Evolutionary conservation across 35 echinoderm and acorn worm species (phyloP).

Genomic region (Acanthaster planci): DNA sequence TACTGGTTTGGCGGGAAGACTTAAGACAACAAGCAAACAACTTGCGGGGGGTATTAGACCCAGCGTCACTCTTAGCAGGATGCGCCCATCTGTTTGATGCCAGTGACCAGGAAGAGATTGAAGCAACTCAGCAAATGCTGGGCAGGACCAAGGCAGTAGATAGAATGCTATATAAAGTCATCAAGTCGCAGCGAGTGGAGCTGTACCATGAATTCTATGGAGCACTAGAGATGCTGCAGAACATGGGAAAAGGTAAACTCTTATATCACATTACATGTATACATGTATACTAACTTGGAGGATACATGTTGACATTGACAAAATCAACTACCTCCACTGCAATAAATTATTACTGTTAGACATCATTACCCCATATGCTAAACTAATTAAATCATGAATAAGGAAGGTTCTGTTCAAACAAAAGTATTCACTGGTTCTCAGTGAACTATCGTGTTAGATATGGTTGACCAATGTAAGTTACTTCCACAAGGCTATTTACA

Average conservation of each 20-base stretch:
- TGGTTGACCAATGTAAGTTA: too few species aligned
- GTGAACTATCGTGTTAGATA: too few species aligned
- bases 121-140: neutral
- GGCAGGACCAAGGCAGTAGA: conserved; percentile 18
- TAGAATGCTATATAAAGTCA: conserved; percentile 8
- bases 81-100: neutral
- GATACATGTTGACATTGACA: too few species aligned
- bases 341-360: too few species aligned
- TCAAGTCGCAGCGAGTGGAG: neutral
- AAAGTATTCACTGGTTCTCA: too few species aligned
- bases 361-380: too few species aligned
- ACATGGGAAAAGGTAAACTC: neutral
- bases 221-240: neutral
- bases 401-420: too few species aligned
- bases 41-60: neutral
- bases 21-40: neutral
- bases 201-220: conserved; percentile 4
- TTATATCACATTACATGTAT: neutral
- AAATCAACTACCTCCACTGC: too few species aligned
- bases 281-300: too few species aligned
- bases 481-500: too few species aligned
- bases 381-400: too few species aligned
- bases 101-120: conserved; percentile 5
- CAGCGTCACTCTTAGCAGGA: neutral
- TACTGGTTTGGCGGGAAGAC: neutral